phyloP scores from a whole-genome alignment of 2,113 vertebrate species.

The Pelusios castaneus region DNA sequence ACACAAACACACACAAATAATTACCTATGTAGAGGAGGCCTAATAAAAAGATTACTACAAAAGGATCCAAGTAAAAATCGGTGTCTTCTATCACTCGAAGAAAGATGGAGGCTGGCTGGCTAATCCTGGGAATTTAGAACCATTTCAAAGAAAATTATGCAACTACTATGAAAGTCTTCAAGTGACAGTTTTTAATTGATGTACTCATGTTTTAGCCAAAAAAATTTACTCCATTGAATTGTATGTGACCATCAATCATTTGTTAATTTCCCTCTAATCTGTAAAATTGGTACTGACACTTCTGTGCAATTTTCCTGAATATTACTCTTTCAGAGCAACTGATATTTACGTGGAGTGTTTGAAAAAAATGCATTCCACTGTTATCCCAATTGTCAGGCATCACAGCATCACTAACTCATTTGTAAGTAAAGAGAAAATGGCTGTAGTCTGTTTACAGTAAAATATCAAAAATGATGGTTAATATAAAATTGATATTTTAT shows the following conservation, averaged over 20 bases:
- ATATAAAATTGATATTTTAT: too few relatives aligned
- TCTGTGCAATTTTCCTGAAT: neutral
- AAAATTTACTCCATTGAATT: neutral
- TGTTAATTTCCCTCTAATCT: neutral
- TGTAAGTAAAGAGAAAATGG: neutral
- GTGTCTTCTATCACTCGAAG: neutral
- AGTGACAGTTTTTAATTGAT: neutral
- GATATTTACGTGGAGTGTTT: neutral
- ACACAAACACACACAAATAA: neutral
- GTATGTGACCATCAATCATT: neutral
- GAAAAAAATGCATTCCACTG: neutral
- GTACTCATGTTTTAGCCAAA: neutral
- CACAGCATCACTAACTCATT: neutral
- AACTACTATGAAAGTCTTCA: neutral
- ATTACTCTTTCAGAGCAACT: neutral
- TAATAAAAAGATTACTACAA: neutral
- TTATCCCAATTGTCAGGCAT: neutral
- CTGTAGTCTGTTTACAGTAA: neutral
- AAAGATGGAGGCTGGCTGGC: neutral
- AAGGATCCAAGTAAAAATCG: neutral
- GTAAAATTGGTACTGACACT: neutral
- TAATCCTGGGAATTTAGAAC: neutral
- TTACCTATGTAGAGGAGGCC: neutral
- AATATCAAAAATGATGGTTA: neutral
- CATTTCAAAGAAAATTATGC: neutral